These are phyloP conservation scores for Epinotia brunnichana DNA, from an alignment of 2,888 invertebrate species.

Conservation along the genomic window DNA sequence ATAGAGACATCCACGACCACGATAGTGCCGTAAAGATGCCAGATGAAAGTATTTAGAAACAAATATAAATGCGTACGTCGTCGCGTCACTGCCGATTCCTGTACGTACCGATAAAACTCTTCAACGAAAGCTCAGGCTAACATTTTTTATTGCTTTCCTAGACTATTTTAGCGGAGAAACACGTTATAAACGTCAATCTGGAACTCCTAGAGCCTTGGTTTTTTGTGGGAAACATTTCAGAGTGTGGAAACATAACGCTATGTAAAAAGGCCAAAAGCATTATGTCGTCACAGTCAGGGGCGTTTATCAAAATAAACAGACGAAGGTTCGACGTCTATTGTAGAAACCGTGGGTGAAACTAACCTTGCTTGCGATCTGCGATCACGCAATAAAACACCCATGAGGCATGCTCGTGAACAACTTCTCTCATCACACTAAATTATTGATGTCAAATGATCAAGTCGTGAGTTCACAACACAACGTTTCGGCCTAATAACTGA, in stretches of 20 bases:
- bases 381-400: constrained; percentile 37
- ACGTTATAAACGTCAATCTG: constrained; percentile 34
- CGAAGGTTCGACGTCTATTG: constrained; percentile 32
- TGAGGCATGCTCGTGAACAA: constrained; percentile 35
- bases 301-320: constrained; percentile 44
- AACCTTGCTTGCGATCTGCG: constrained; percentile 33
- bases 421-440: constrained; percentile 29
- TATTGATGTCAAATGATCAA: constrained; percentile 38
- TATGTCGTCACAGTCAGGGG: constrained; percentile 33
- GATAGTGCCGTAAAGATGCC: constrained; percentile 34
- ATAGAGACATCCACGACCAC: constrained; percentile 29
- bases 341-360: constrained; percentile 41
- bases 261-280: constrained; percentile 43
- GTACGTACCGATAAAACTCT: constrained; percentile 23
- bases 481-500: constrained; percentile 7
- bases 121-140: constrained; percentile 22
- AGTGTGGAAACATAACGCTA: constrained; percentile 38
- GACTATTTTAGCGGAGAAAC: constrained; percentile 22
- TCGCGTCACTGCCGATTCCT: constrained; percentile 6
- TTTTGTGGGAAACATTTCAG: constrained; percentile 41
- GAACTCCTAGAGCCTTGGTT: constrained; percentile 35
- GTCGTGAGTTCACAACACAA: constrained; percentile 28
- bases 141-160: constrained; percentile 33
- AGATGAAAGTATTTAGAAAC: constrained; percentile 40
- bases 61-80: constrained; percentile 20